Evolutionary conservation across 2,888 invertebrate species (phyloP), one percentile per base, ranked within the genome.

Genomic region (Xestia c-nigrum): DNA sequence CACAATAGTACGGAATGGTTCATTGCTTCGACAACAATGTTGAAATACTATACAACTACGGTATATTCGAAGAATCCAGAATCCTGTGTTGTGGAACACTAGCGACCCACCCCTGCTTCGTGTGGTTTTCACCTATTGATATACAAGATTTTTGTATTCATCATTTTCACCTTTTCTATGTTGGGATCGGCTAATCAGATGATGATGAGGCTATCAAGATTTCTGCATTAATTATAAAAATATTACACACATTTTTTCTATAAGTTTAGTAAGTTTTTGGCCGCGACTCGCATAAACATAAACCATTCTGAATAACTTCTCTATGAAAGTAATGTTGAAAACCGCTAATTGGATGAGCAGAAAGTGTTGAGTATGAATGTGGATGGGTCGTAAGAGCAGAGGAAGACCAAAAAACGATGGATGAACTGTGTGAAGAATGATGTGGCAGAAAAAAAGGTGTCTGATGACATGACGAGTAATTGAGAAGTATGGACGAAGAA

Each of bases 1-100:
- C 57, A 81, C 82, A 82, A 84, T 84, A 68, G 81, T 69, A 70
- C 21, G 65, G 9, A 12, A 72, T 47, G 76, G 82, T 85, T 82
- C 82, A 72, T 67, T 85, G 85, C 59, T 50, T 85, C 67, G 59
- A 67, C 66, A 55, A 71, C 74, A 84, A 67, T 72, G 71, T 76
- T 63, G 68, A 59, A 77, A 71, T 74, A 72, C 43, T 16, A 38
- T n/a, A 57, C 64, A 76, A 69, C 73, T 69, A 59, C 43, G 9
- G 14, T 57, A 16, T 69, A 78, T 78, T 47, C 63, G 69, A 63
- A 59, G 52, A 82, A 63, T 52, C n/a, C 61, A 59, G 67, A 68
- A 52, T 16, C 55, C 12, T 69, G 21, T 69, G 68, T 59, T 74
- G n/a, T 43, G 5, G 21, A 40, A 64, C n/a, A 64, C n/a, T 19